Base-by-base conservation (phyloP, 1,140 invertebrate genomes). In the Drosophila equinoxialis region DNA sequence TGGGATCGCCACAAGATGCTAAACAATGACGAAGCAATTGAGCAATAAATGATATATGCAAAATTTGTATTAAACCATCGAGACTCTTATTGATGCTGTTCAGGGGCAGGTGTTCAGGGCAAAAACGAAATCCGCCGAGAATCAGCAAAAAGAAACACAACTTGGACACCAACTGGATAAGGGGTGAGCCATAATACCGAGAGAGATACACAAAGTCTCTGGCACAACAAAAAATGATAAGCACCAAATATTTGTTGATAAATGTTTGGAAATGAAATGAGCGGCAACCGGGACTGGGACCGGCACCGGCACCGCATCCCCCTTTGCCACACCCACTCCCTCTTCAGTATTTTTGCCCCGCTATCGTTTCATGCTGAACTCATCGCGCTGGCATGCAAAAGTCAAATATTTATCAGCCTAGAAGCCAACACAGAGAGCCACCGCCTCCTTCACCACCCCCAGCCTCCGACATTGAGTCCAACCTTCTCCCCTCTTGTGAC, bases 201-300 rank as follows among this genome's bases (percentile, higher is more conserved):
- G 35, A 37, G 35, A 59, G 13, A 35, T 6, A 59, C 8, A 26
- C 23, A 39, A 23, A 41, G 60, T 62, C 60, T 26, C 42, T 14
- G 77, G 77, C 75, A 70, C 45, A 75, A 79, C 69, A 82, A 85
- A 85, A 85, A 85, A 85, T 86, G 83, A 86, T 86, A 86, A 86
- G 83, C 79, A 60, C 65, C 77, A 87, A 87, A 87, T 87, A 87
- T 87, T 87, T 87, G 83, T 87, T 77, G 68, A 83, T 89, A 87
- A 87, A 87, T 87, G 84, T 87, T 87, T 87, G 77, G 62, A 89
- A 87, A 87, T 87, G 79, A 87, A 86, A 87, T 83, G 79, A 87
- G 79, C 77, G 66, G 68, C 76, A 78, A 64, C 76, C 51, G 33
- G 37, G 30, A 64, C 76, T 41, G 33, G 37, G 30, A 48, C 48